Evolutionary conservation across 2,797 vertebrate species (phyloP).

Genomic region (Pempheris klunzingeri): DNA sequence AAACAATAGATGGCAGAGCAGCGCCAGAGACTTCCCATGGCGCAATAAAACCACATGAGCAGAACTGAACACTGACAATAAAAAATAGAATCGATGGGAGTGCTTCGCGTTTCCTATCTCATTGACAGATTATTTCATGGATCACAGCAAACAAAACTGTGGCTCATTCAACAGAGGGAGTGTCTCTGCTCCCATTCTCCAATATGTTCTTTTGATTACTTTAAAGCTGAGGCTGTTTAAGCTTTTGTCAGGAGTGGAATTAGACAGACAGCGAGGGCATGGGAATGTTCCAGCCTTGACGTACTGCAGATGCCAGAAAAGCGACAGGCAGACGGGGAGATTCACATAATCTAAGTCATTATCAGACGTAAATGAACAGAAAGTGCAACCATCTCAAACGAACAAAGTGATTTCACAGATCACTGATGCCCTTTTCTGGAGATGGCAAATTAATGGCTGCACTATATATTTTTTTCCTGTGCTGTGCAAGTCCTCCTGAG

Average conservation of each 20-base stretch:
- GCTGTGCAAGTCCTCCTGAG: conserved; percentile 78
- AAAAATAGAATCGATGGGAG: conserved; percentile 83
- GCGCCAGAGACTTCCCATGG: conserved; percentile 72
- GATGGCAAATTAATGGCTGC: conserved; percentile 88
- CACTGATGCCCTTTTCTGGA: conserved; percentile 87
- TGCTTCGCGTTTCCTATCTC: conserved; percentile 84
- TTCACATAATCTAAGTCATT: conserved; percentile 88
- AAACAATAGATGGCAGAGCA: conserved; percentile 72
- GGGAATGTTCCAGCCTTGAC: conserved; percentile 82
- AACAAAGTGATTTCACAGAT: conserved; percentile 91
- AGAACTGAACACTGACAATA: conserved; percentile 82
- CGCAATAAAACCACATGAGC: conserved; percentile 81
- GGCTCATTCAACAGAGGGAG: conserved; percentile 87
- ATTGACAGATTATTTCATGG: conserved; percentile 91
- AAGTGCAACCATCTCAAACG: conserved; percentile 88
- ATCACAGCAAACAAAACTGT: conserved; percentile 87
- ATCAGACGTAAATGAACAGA: conserved; percentile 89
- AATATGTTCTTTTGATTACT: conserved; percentile 81
- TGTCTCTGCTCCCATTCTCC: conserved; percentile 84
- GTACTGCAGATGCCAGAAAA: conserved; percentile 78
- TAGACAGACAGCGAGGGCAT: conserved; percentile 81
- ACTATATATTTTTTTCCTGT: conserved; percentile 80
- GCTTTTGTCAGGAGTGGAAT: conserved; percentile 84
- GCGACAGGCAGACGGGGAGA: conserved; percentile 77
- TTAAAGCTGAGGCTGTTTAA: conserved; percentile 82